Evolutionary conservation across 2,113 vertebrate species (phyloP), one percentile per base, ranked within the genome.

Genomic region (Glaucomys volans): DNA sequence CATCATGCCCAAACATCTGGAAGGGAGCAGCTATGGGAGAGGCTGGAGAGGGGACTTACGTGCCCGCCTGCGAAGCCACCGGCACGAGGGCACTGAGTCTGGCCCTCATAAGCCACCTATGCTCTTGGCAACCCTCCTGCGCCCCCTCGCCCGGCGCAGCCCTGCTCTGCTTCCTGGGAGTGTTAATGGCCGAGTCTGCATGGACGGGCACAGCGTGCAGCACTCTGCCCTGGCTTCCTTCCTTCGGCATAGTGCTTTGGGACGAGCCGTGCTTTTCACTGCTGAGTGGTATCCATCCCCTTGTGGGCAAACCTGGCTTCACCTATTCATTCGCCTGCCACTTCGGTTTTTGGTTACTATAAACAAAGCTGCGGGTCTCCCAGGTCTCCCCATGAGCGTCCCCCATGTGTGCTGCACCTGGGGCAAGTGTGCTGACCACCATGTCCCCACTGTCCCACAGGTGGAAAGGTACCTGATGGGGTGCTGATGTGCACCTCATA

Each of bases 41-140:
- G 5, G 8, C 12, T 64, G 40, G 4, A 14, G 4, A 14, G 4
- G 22, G 76, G 62, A 28, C 1, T 1, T 7, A 8, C 0, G 0
- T 8, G 4, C 13, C 32, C 1, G 35, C 54, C 42, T 35, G 8
- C 28, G 77, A 86, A 28, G 14, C 32, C 24, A 37, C 0, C 4
- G 2, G 28, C 54, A 54, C 1, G 4, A 12, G 37, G 64, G 35
- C 4, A 42, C 13, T 7, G 37, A 28, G 17, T 11, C 18, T 37
- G 5, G 22, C 1, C 9, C 37, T 62, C 8, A 10, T 8, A 47
- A 20, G 20, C 32, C 11, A 37, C n/a, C 35, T 40, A 4, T 0
- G n/a, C 24, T n/a, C 22, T 10, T 42, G 32, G 52, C 42, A 35
- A 28, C 17, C 42, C 57, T 26, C 3, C 11, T 1, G 2, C 7